phyloP scores from a whole-genome alignment of 1,140 invertebrate species.

The Palaemon carinicauda region DNA sequence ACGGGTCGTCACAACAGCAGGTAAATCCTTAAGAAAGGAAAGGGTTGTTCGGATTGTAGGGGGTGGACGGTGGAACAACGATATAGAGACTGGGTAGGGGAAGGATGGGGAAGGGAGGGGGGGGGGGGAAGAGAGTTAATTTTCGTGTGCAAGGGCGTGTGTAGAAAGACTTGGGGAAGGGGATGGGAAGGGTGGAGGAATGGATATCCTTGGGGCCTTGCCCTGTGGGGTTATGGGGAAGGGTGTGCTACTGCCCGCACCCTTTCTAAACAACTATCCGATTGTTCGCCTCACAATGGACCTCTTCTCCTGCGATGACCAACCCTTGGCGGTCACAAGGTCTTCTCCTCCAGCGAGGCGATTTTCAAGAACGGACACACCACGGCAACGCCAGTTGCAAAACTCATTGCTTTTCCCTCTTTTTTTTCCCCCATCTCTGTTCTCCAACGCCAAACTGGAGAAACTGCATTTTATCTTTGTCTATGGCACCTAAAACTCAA shows the following conservation, averaged over 20 bases:
- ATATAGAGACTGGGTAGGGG: neutral
- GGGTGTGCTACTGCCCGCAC: constrained; percentile 35
- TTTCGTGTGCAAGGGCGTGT: neutral
- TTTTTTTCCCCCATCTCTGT: too few species aligned
- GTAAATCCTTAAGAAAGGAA: neutral
- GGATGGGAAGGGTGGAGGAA: neutral
- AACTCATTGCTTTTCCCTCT: too few species aligned
- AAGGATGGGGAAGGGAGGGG: neutral
- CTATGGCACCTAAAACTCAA: too few species aligned
- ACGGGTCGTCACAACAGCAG: neutral
- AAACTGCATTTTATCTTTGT: too few species aligned
- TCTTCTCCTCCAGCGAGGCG: neutral
- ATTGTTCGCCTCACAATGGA: constrained; percentile 49
- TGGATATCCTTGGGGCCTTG: neutral
- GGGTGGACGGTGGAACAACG: neutral
- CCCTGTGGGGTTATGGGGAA: neutral
- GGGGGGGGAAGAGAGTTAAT: neutral
- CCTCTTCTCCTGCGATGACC: constrained; percentile 44
- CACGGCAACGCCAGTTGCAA: too few species aligned
- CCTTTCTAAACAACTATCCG: constrained; percentile 54
- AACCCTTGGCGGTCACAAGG: neutral
- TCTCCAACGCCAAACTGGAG: too few species aligned
- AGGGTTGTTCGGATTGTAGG: neutral
- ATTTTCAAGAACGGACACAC: too few species aligned
- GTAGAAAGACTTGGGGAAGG: neutral